Evolutionary conservation across 2,113 vertebrate genomes (phyloP).

Genomic region (Catagonus wagneri): DNA sequence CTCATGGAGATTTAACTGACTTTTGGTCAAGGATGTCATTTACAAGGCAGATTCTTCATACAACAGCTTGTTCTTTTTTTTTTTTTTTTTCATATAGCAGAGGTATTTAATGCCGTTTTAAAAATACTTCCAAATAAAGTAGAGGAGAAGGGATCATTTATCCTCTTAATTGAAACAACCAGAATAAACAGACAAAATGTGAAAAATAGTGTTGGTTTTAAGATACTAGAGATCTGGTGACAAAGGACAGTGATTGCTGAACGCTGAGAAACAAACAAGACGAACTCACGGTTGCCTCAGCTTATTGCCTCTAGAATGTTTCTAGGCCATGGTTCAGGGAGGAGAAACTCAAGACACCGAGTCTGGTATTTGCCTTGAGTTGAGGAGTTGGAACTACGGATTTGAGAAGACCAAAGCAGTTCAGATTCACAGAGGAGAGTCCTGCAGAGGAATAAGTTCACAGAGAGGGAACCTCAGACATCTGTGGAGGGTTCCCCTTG

Average conservation of each 20-base stretch:
- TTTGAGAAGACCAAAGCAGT: background rate
- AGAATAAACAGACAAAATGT: slow-evolving; percentile 11
- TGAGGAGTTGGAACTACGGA: background rate
- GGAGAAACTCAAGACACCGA: background rate
- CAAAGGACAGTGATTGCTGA: background rate
- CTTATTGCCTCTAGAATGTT: background rate
- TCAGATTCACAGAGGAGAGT: background rate
- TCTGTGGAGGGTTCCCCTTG: background rate
- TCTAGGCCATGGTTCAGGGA: background rate
- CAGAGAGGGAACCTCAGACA: background rate
- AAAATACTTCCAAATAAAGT: background rate
- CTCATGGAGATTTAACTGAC: background rate
- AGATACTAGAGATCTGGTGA: background rate
- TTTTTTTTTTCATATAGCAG: background rate
- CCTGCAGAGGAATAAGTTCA: background rate
- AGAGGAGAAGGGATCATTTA: background rate
- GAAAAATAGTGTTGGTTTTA: slow-evolving; percentile 22
- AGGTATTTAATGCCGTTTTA: background rate
- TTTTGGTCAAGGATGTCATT: background rate
- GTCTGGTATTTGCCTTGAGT: background rate
- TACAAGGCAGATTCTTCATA: background rate
- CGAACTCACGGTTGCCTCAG: background rate
- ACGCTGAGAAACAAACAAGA: background rate
- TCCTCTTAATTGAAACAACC: slow-evolving; percentile 14
- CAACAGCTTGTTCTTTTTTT: background rate